Base-by-base conservation (phyloP, 2,888 invertebrate genomes). In the Hemicrepidius hirtus region DNA sequence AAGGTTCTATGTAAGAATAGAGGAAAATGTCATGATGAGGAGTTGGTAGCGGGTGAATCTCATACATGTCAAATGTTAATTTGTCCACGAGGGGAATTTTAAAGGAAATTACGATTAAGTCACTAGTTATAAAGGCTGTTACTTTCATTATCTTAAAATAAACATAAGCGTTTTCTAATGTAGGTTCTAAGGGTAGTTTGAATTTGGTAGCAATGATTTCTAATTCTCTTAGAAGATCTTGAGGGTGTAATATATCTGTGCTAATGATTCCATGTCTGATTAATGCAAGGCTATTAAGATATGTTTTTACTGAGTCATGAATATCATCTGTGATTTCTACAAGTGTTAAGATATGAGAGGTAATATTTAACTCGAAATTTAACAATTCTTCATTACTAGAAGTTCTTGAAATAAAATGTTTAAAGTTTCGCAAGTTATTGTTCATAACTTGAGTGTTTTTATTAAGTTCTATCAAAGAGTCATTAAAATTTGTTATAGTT, bases 401-500 rank as follows among this genome's bases (percentile, higher is more conserved):
- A 12, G 37, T 37, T 37, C n/a, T n/a, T 2, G 7, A 2, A 7
- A 7, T n/a, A 16, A 16, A 44, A 3, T 3, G 3, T 3, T 44
- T 20, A 20, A 28, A 57, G n/a, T 57, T 35, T 16, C 16, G n/a
- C 9, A 57, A 37, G 9, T 57, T 57, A 1, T 57, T 28, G 9
- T 57, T 57, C 16, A 57, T 18, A 10, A 12, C 16, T 4, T 28
- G 12, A 9, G 57, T 74, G 28, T 75, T 75, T 13, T 70, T 49
- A 37, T 76, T 73, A 18, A 76, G 40, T 68, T 68, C 49, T 65
- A 18, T 28, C 7, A 77, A 59, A 1, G 78, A 77, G 21, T 68
- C 37, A 68, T 78, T 79, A 69, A 78, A 77, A 57, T 77, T 74
- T 7, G 40, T n/a, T 16, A 80, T 78, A 3, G 77, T 72, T 5